Evolutionary conservation across 2,797 vertebrate genomes (phyloP).

Genomic region (Chromis chromis): DNA sequence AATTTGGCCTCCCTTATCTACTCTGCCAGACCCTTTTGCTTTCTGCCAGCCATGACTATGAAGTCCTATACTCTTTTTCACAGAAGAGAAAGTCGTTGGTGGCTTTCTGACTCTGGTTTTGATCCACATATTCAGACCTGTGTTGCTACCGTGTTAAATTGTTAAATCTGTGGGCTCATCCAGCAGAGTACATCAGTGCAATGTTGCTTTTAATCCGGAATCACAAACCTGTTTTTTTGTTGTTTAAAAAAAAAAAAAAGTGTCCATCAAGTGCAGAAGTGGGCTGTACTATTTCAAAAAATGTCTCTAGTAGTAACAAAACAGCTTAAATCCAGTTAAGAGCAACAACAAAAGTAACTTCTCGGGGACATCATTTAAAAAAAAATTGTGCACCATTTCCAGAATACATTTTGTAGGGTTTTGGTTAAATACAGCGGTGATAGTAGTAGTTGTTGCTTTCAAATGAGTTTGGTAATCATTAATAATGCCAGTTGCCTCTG

Average conservation of each 20-base stretch:
- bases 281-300: background rate
- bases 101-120: background rate
- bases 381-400: background rate
- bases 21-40: conserved; percentile 3
- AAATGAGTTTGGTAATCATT: conserved; percentile 27
- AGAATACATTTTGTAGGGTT: background rate
- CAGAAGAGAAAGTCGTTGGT: background rate
- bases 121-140: background rate
- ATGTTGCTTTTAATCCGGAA: background rate
- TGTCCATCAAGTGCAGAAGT: background rate
- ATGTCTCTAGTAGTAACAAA: background rate
- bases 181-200: background rate
- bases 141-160: background rate
- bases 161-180: background rate
- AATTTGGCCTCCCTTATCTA: conserved; percentile 21
- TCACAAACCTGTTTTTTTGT: background rate
- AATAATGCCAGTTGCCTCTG: conserved; percentile 9
- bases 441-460: background rate
- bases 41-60: background rate
- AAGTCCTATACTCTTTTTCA: background rate
- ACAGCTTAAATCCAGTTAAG: background rate
- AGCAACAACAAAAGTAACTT: background rate
- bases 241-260: too few species aligned
- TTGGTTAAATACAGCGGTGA: background rate
- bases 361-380: background rate